phyloP scores from a whole-genome alignment of 2,888 invertebrate genomes.

The Orthosia incerta region DNA sequence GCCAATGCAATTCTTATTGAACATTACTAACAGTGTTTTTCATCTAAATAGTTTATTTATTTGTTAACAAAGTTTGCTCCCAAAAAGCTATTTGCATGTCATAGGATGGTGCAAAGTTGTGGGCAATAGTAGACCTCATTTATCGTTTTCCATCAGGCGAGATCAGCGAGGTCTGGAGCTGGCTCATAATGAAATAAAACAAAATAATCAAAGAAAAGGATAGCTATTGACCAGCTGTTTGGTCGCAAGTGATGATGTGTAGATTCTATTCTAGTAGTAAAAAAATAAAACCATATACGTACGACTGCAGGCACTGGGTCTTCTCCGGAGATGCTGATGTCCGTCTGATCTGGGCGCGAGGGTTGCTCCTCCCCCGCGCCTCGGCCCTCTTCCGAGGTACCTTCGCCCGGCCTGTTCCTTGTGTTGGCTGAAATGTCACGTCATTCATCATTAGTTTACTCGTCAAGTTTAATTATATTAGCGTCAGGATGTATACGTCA shows the following conservation, averaged over 20 bases:
- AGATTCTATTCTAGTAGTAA: background rate
- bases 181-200: background rate
- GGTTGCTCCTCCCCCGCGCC: constrained; percentile 82
- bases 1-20: constrained; percentile 12
- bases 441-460: constrained; percentile 47
- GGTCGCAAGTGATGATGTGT: no score
- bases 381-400: constrained; percentile 74
- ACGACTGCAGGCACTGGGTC: constrained; percentile 81
- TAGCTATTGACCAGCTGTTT: background rate
- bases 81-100: no score
- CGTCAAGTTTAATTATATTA: background rate
- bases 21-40: background rate
- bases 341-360: constrained; percentile 84
- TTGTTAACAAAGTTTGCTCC: no score
- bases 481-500: background rate
- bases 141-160: background rate
- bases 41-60: background rate
- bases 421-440: constrained; percentile 80
- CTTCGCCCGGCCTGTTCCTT: constrained; percentile 76
- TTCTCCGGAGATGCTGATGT: constrained; percentile 86
- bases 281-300: constrained; percentile 66
- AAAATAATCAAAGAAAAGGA: background rate
- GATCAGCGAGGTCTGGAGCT: background rate
- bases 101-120: background rate
- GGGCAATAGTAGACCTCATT: background rate